These are phyloP conservation scores for Sula dactylatra DNA, from an alignment of 2,113 vertebrate species.

Conservation along the genomic window DNA sequence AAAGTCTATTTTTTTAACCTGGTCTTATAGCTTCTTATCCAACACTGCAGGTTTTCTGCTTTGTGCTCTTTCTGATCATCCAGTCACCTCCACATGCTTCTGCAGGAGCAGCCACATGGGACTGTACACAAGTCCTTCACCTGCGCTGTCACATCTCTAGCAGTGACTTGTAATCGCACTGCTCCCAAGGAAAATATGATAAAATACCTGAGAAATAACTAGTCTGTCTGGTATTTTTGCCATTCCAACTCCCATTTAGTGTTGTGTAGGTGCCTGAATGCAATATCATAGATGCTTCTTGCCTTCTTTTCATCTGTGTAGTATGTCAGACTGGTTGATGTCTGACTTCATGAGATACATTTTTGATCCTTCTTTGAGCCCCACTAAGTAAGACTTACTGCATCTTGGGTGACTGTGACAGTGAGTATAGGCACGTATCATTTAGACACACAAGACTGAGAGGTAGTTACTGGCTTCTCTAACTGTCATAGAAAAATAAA, in stretches of 20 bases:
- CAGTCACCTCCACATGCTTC: neutral
- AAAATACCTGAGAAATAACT: neutral
- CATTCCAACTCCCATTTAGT: neutral
- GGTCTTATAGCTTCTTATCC: neutral
- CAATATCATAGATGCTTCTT: neutral
- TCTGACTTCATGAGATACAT: neutral
- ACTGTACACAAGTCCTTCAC: neutral
- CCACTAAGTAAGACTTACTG: neutral
- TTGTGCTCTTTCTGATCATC: neutral
- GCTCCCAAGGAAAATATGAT: neutral
- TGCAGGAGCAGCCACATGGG: neutral
- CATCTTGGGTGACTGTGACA: neutral
- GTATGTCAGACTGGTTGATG: neutral
- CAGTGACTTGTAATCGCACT: neutral
- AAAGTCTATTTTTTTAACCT: neutral
- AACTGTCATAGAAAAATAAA: neutral
- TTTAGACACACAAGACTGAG: neutral
- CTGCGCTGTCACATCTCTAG: neutral
- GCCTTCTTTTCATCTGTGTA: neutral
- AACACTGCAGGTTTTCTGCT: neutral
- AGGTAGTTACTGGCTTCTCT: neutral
- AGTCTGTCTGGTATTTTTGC: neutral
- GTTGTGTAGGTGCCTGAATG: neutral
- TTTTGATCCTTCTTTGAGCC: neutral
- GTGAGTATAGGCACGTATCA: neutral